These are phyloP conservation scores for Paratrypauchen microcephalus DNA, from an alignment of 2,797 vertebrate genomes.

Conservation along the genomic window DNA sequence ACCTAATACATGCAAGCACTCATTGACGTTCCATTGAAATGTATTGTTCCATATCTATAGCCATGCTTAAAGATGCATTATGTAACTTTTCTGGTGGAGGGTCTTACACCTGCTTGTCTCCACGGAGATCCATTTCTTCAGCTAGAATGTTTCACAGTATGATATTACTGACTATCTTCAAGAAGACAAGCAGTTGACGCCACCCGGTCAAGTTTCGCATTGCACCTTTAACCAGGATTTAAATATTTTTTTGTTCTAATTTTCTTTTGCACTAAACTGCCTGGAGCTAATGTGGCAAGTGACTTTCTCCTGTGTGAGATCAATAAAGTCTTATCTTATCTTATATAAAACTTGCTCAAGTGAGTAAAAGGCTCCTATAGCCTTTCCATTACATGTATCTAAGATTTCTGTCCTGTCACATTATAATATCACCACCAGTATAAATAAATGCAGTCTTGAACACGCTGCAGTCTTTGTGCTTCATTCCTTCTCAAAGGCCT, in stretches of 20 bases:
- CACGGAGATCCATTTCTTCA: background rate
- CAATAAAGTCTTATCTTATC: too few relatives aligned
- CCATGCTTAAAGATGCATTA: background rate
- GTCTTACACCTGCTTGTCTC: background rate
- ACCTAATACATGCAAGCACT: background rate
- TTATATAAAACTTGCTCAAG: background rate
- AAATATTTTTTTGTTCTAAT: too few relatives aligned
- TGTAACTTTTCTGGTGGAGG: background rate
- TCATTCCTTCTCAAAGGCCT: slow-evolving; percentile 38
- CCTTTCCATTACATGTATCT: too few relatives aligned
- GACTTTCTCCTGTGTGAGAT: too few relatives aligned
- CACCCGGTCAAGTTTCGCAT: too few relatives aligned
- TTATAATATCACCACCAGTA: background rate
- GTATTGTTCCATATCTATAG: background rate
- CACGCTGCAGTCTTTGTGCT: slow-evolving; percentile 36
- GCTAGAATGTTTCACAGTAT: background rate
- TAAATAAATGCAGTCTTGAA: slow-evolving; percentile 13
- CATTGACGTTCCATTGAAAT: background rate
- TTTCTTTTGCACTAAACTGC: too few relatives aligned
- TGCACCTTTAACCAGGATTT: too few relatives aligned
- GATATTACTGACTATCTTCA: too few relatives aligned
- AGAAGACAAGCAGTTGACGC: too few relatives aligned
- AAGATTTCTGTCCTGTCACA: too few relatives aligned
- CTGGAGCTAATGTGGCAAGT: too few relatives aligned
- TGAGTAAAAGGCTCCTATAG: background rate